These are phyloP conservation scores for Nothocercus julius DNA, from an alignment of 2,113 vertebrate genomes.

Conservation along the genomic window DNA sequence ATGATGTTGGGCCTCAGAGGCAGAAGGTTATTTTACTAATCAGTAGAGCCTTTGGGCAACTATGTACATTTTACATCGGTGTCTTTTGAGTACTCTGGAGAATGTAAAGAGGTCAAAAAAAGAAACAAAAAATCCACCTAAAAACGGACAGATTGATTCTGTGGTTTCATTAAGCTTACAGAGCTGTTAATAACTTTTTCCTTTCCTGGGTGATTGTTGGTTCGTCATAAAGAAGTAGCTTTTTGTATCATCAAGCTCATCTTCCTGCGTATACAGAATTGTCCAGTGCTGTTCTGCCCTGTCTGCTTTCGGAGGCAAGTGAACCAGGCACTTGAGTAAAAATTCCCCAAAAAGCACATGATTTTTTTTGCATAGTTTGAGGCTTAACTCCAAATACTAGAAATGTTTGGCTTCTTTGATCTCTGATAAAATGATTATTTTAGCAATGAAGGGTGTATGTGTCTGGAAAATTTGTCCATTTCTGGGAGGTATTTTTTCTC, in stretches of 20 bases:
- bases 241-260: rapidly evolving
- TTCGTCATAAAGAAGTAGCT: background rate
- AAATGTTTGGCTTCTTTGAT: background rate
- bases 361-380: background rate
- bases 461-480: background rate
- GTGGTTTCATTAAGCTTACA: background rate
- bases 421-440: background rate
- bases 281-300: background rate
- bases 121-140: rapidly evolving
- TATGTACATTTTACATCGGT: background rate
- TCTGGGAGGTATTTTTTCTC: background rate
- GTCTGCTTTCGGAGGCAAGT: background rate
- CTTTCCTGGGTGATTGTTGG: background rate
- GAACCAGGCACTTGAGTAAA: background rate
- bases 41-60: background rate
- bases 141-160: background rate
- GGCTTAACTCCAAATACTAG: background rate
- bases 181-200: background rate
- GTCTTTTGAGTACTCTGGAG: background rate
- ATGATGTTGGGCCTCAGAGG: background rate
- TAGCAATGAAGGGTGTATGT: background rate
- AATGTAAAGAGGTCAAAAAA: background rate
- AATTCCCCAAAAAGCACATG: background rate
- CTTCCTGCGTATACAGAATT: background rate
- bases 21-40: background rate